phyloP scores from a whole-genome alignment of 2,888 invertebrate species.

The Thysanoteuthis rhombus region DNA sequence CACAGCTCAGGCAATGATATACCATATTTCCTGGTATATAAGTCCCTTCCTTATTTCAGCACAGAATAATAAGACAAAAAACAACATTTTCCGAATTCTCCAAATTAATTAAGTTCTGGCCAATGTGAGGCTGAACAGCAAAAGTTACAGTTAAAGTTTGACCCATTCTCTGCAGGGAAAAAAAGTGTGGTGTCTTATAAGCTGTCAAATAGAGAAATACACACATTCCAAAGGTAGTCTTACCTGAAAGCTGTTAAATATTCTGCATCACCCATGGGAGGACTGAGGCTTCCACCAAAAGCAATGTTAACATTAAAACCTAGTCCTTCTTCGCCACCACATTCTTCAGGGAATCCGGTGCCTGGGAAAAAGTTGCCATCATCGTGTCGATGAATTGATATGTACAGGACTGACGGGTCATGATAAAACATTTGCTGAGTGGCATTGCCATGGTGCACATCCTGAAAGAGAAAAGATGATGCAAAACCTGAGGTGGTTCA shows the following conservation, averaged over 20 bases:
- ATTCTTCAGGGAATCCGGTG: conserved; percentile 92
- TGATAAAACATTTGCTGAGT: conserved; percentile 98
- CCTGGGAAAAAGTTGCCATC: conserved; percentile 99
- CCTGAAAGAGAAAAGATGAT: conserved; percentile 73
- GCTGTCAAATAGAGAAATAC: too few relatives aligned
- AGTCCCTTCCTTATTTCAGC: too few relatives aligned
- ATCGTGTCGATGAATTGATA: conserved; percentile 98
- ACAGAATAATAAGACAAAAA: too few relatives aligned
- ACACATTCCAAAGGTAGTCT: neutral
- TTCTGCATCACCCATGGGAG: conserved; percentile 91
- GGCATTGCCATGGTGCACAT: conserved; percentile 98
- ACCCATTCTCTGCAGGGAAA: too few relatives aligned
- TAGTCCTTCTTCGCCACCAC: conserved; percentile 86
- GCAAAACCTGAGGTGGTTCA: neutral
- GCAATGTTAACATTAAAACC: conserved; percentile 97
- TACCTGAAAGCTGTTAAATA: conserved; percentile 91
- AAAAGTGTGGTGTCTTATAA: too few relatives aligned
- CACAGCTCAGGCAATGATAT: neutral
- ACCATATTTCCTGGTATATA: too few relatives aligned
- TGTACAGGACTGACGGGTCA: conserved; percentile 91
- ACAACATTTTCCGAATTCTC: too few relatives aligned
- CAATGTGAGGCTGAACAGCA: too few relatives aligned
- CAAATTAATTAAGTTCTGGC: too few relatives aligned
- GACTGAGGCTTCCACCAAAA: conserved; percentile 89
- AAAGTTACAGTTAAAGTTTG: too few relatives aligned